Base-by-base conservation (phyloP, 2,888 invertebrate species). In the Notodonta ziczac region DNA sequence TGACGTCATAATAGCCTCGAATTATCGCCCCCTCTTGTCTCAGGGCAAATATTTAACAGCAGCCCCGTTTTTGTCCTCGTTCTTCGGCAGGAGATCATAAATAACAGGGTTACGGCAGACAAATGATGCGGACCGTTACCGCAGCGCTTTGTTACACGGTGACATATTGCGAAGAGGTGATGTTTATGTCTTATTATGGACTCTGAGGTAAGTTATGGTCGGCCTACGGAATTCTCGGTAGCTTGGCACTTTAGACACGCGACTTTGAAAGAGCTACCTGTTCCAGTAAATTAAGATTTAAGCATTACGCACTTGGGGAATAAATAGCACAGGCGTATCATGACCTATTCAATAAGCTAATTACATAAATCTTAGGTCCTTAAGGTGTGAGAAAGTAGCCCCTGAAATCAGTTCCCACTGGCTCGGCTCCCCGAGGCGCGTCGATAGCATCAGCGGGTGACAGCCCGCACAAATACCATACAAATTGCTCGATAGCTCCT, bases 1-100 rank as follows among this genome's bases (percentile, higher is more conserved):
- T 93, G 92, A 93, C 93, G 93, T 93, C 93, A 93, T 93, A 93
- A 93, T 93, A 91, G 90, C 89, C 84, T 91, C 93, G 93, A 92
- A 93, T 93, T 93, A 93, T 93, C 93, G 86, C 90, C 84, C 91
- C 89, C 91, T 92, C 92, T 91, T 93, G 93, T 93, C 93, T 93
- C 91, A 91, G 81, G 87, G 89, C 90, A 93, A 93, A 93, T 93
- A 93, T 93, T 93, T 93, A 93, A 91, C 91, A 89, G 85, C 89
- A 90, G 83, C 86, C 84, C 85, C 81, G 88, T 91, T 92, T 92
- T 91, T 92, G 85, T 91, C 81, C 88, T 88, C 82, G 79, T 89
- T 90, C 89, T 90, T 89, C 84, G 86, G 87, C 84, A 88, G 84
- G 81, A 88, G 88, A 90, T 85, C 88, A 90, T 93, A 93, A 93